phyloP scores from a whole-genome alignment of 2,113 vertebrate species.

The Psettodes erumei region DNA sequence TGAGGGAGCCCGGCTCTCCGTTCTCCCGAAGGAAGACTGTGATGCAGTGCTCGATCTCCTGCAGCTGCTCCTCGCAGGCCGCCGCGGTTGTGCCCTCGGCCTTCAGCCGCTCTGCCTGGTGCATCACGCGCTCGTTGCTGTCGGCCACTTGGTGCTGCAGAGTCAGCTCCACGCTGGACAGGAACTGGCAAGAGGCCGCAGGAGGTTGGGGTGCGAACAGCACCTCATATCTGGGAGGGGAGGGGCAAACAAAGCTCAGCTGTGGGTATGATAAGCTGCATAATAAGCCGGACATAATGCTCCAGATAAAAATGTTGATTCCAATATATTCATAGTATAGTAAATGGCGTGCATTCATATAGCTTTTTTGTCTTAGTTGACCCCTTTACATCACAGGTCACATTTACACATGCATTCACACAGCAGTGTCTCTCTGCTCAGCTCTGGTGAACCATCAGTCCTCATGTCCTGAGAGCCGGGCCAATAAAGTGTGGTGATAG shows the following conservation, averaged over 20 bases:
- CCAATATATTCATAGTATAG: neutral
- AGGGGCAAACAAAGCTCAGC: neutral
- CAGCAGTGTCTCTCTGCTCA: too few species aligned
- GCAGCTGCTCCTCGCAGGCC: constrained; percentile 94
- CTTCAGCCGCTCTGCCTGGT: constrained; percentile 93
- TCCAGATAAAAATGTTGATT: neutral
- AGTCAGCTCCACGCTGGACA: constrained; percentile 90
- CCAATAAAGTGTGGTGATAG: neutral
- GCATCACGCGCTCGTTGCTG: constrained; percentile 88
- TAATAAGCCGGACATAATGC: neutral
- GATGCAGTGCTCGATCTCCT: constrained; percentile 97
- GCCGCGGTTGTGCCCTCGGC: constrained; percentile 90
- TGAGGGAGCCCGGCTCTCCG: constrained; percentile 90
- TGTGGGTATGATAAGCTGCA: neutral
- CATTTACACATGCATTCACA: too few species aligned
- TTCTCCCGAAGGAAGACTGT: constrained; percentile 94
- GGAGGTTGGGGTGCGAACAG: constrained; percentile 92
- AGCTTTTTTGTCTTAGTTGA: too few species aligned
- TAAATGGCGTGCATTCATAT: too few species aligned
- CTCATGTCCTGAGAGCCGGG: too few species aligned
- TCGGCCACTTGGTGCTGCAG: constrained; percentile 93
- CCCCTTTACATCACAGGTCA: too few species aligned
- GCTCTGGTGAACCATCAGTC: too few species aligned
- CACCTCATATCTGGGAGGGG: constrained; percentile 88
- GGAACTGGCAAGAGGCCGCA: constrained; percentile 87